Conservation (phyloP, 2,797 vertebrate genomes). For the Paguma larvata region DNA sequence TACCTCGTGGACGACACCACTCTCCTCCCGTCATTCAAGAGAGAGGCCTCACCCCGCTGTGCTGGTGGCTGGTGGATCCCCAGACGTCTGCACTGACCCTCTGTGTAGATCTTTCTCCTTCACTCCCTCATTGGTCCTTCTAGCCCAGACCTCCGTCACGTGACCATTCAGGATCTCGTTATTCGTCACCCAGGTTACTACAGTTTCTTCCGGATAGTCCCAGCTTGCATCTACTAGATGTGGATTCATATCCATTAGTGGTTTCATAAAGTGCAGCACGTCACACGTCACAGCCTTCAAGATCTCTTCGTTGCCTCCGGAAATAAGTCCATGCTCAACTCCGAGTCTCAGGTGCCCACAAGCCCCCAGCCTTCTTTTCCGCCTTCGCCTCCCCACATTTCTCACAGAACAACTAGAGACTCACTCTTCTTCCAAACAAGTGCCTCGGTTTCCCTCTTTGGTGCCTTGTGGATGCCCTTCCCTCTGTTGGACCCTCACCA, state of each 20-base stretch:
- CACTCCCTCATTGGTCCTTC: neutral
- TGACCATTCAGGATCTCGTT: neutral
- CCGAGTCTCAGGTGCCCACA: neutral
- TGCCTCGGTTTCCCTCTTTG: neutral
- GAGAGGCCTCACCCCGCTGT: neutral
- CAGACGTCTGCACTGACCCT: neutral
- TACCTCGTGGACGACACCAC: neutral
- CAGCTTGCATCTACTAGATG: neutral
- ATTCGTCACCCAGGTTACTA: neutral
- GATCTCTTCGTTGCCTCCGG: neutral
- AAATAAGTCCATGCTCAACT: neutral
- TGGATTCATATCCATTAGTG: neutral
- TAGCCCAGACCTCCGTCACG: neutral
- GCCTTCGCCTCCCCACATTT: neutral
- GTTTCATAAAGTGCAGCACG: neutral
- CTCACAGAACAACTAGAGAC: neutral
- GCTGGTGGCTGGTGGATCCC: fast-evolving
- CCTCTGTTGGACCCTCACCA: neutral
- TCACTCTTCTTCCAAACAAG: neutral
- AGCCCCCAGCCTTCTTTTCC: neutral
- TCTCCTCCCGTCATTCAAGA: neutral
- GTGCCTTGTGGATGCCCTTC: neutral
- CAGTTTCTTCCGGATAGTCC: neutral
- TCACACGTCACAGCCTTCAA: neutral
- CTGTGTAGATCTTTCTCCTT: neutral